Percentiles rank a stretch among this genome's conserved stretches.
Conservation (phyloP, 2,113 vertebrate genomes). For the Andinoacara biseriatus region DNA sequence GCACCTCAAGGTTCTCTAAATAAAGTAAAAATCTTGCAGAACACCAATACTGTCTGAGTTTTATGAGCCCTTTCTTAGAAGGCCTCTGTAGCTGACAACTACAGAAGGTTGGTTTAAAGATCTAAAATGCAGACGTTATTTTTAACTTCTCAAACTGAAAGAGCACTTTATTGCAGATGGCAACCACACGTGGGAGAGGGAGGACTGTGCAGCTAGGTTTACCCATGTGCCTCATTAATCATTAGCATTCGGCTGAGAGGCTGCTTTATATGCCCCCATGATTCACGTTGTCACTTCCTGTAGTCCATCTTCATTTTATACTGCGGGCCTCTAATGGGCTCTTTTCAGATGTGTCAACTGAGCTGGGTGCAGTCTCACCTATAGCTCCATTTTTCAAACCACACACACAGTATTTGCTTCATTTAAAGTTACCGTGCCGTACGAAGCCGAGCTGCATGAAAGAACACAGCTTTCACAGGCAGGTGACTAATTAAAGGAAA, state of each 20-base stretch:
- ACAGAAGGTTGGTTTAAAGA: neutral
- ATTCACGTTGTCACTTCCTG: constrained; percentile 47
- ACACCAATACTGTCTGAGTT: neutral
- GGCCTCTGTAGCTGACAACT: neutral
- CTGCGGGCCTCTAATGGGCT: neutral
- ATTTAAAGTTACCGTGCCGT: neutral
- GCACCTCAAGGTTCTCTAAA: constrained; percentile 15
- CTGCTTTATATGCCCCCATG: constrained; percentile 26
- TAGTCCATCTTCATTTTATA: constrained; percentile 31
- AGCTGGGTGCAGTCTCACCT: neutral
- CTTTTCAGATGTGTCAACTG: neutral
- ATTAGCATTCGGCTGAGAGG: constrained; percentile 52
- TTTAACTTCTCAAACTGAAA: neutral
- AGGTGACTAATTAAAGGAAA: neutral
- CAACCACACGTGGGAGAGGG: neutral
- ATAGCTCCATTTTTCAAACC: accelerated
- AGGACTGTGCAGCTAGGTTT: constrained; percentile 16
- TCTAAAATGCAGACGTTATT: neutral
- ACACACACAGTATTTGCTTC: neutral
- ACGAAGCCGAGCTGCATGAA: neutral
- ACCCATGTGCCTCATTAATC: constrained; percentile 47
- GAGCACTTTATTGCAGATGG: constrained; percentile 22
- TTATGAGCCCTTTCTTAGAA: neutral
- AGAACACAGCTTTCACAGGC: neutral
- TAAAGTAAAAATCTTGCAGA: neutral